These are phyloP conservation scores for Acrocyrtus sp. DNA, from an alignment of 2,888 invertebrate genomes.

Conservation along the genomic window DNA sequence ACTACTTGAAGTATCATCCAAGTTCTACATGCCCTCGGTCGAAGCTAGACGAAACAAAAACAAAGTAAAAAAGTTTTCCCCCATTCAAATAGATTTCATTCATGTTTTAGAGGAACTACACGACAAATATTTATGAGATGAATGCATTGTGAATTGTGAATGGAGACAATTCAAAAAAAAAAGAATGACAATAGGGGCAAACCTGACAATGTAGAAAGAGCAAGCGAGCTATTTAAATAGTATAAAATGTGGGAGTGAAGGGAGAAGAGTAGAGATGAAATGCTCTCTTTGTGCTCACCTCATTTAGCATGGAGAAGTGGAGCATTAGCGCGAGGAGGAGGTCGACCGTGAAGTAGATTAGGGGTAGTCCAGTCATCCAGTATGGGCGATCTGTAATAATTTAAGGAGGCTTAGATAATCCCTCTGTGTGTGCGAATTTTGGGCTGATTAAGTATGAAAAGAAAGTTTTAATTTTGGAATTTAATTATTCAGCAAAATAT, in stretches of 20 bases:
- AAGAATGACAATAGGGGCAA: no score
- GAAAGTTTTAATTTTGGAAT: no score
- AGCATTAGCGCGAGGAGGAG: constrained; percentile 33
- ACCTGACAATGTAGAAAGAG: no score
- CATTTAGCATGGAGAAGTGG: constrained; percentile 37
- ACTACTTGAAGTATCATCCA: constrained; percentile 49
- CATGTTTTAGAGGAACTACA: neutral
- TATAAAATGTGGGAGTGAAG: no score
- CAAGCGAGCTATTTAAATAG: no score
- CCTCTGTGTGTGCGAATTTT: neutral
- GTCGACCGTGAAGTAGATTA: constrained; percentile 50
- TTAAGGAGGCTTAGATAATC: neutral
- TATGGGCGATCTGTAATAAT: constrained; percentile 31
- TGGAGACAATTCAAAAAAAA: no score
- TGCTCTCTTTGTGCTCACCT: constrained; percentile 37
- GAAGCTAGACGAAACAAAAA: constrained; percentile 34
- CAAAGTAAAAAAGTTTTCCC: neutral
- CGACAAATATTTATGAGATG: no score
- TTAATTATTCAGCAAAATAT: no score
- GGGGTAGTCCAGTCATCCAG: constrained; percentile 52
- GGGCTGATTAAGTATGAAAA: no score
- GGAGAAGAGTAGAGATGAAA: no score
- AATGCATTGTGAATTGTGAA: no score
- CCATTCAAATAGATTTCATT: constrained; percentile 1
- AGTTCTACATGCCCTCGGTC: constrained; percentile 40